These are phyloP conservation scores for Drosophila sp. DNA, from an alignment of 1,140 invertebrate genomes.

Conservation along the genomic window DNA sequence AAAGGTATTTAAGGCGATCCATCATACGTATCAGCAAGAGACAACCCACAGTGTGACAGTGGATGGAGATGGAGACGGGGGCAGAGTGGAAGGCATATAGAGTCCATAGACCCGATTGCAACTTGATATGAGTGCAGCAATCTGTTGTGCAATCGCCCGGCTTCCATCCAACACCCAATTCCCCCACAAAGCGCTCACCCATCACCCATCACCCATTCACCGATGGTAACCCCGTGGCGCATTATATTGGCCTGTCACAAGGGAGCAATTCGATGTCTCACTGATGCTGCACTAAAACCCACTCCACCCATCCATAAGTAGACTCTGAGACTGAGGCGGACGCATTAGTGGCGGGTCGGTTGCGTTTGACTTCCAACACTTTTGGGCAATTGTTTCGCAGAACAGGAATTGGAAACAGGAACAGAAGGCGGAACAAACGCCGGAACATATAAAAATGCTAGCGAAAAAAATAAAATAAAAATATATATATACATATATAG, in stretches of 20 bases:
- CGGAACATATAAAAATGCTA: slow-evolving; percentile 81
- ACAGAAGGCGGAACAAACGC: slow-evolving; percentile 83
- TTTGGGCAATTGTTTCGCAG: slow-evolving; percentile 73
- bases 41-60: slow-evolving; percentile 20
- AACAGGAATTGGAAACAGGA: slow-evolving; percentile 57
- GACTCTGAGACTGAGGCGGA: slow-evolving; percentile 47
- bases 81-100: slow-evolving; percentile 1
- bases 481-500: slow-evolving; percentile 34
- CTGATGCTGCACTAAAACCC: slow-evolving; percentile 30
- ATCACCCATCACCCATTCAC: slow-evolving; percentile 10
- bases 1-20: slow-evolving; percentile 83
- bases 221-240: slow-evolving; percentile 68
- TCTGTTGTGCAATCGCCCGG: slow-evolving; percentile 80
- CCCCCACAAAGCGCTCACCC: slow-evolving; percentile 7
- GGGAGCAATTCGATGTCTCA: slow-evolving; percentile 81
- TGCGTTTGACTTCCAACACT: slow-evolving; percentile 83
- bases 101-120: slow-evolving; percentile 53
- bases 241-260: slow-evolving; percentile 83
- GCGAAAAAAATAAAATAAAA: slow-evolving; percentile 45
- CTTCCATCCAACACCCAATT: slow-evolving; percentile 14
- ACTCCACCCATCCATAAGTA: slow-evolving; percentile 32
- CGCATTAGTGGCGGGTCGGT: slow-evolving; percentile 75
- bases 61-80: slow-evolving; percentile 5
- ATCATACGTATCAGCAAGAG: slow-evolving; percentile 75
- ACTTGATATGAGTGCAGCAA: slow-evolving; percentile 82